Evolutionary conservation across 1,140 invertebrate genomes (phyloP).

Genomic region (Sweltsa coloradensis): DNA sequence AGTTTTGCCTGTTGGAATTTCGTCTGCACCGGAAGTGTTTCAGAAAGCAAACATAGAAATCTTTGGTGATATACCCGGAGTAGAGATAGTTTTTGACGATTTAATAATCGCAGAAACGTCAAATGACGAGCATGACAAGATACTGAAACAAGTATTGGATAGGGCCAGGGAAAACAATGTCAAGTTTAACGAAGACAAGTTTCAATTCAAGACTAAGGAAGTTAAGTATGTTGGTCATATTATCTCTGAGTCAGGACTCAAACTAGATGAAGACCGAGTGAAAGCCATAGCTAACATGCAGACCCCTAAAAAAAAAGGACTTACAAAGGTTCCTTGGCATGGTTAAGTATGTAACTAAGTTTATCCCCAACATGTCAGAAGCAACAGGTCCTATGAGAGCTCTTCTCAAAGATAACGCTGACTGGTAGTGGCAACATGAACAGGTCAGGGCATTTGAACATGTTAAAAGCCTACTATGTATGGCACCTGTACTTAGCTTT

Average conservation of each 20-base stretch:
- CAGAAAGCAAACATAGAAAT: slow-evolving; percentile 15
- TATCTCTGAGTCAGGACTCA: slow-evolving; percentile 14
- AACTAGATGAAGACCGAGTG: slow-evolving; percentile 26
- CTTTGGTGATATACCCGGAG: slow-evolving; percentile 21
- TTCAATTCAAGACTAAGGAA: slow-evolving; percentile 8
- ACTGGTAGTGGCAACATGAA: slow-evolving; percentile 14
- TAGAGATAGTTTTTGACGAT: slow-evolving; percentile 28
- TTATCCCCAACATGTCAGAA: slow-evolving; percentile 17
- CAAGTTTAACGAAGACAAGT: background rate
- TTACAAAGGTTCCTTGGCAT: slow-evolving; percentile 26
- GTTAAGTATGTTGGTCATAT: slow-evolving; percentile 1
- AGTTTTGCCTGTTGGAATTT: slow-evolving; percentile 30
- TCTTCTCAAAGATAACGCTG: slow-evolving; percentile 14
- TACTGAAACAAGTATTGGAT: background rate
- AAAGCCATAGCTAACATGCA: slow-evolving; percentile 25
- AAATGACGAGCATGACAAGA: background rate
- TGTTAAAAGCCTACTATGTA: too few species aligned
- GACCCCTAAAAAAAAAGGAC: slow-evolving; percentile 22
- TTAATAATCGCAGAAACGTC: slow-evolving; percentile 20
- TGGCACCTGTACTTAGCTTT: slow-evolving; percentile 17
- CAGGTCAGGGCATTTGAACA: too few species aligned
- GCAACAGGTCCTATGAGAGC: slow-evolving; percentile 12
- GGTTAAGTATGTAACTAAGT: slow-evolving; percentile 22
- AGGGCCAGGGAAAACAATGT: background rate
- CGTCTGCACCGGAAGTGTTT: slow-evolving; percentile 23